A percentile compares a stretch with the other conserved stretches of the same genome.
Conservation (phyloP, 2,888 invertebrate species). For the Pandemis heparana region DNA sequence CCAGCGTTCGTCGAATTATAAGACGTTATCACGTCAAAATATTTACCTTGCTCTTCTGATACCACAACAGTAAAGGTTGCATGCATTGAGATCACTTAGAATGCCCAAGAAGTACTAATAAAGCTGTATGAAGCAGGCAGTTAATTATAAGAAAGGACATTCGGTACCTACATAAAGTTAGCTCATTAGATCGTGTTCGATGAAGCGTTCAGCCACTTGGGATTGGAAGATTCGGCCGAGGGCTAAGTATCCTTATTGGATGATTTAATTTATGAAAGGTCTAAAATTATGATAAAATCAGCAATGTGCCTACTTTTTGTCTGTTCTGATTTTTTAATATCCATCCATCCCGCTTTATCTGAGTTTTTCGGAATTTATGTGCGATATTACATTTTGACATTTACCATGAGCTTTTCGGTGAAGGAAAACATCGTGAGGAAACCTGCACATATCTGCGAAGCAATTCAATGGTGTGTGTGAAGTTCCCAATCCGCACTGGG, state of each 20-base stretch:
- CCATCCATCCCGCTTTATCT: too few relatives aligned
- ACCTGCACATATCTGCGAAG: too few relatives aligned
- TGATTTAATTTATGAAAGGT: neutral
- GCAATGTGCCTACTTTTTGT: neutral
- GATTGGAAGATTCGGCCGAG: neutral
- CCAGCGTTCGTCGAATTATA: too few relatives aligned
- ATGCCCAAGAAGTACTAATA: too few relatives aligned
- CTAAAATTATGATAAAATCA: neutral
- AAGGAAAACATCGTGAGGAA: too few relatives aligned
- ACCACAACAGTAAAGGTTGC: neutral
- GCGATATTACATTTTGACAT: too few relatives aligned
- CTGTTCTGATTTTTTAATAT: neutral
- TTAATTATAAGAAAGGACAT: neutral
- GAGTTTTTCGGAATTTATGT: too few relatives aligned
- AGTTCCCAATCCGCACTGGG: too few relatives aligned
- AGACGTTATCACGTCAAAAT: too few relatives aligned
- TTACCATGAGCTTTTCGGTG: too few relatives aligned
- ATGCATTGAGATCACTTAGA: neutral
- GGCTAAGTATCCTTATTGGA: conserved; percentile 5
- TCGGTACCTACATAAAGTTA: neutral
- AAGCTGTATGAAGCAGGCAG: neutral
- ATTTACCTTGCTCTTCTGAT: too few relatives aligned
- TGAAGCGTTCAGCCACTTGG: neutral
- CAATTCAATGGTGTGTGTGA: too few relatives aligned
- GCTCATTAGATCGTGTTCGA: conserved; percentile 2